phyloP scores from a whole-genome alignment of 1,140 invertebrate species.

The Plutomurus gul region DNA sequence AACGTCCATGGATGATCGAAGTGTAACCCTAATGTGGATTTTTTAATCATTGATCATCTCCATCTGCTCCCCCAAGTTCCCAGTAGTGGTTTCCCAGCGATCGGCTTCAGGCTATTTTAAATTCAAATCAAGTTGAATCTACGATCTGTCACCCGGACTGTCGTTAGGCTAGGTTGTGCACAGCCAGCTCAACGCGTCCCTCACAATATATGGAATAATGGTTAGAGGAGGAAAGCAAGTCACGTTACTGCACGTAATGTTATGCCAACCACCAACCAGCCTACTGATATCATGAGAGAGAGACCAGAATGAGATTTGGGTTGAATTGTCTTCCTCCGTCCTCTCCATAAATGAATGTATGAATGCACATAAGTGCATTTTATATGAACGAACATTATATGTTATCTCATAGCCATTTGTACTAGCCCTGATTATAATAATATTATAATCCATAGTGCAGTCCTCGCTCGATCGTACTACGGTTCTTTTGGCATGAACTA shows the following conservation, averaged over 20 bases:
- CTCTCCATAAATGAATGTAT: not conserved
- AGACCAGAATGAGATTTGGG: not conserved
- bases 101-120: constrained; percentile 35
- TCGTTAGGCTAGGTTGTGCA: constrained; percentile 21
- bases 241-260: not conserved
- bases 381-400: too few species aligned
- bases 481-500: constrained; percentile 4
- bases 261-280: too few species aligned
- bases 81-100: not conserved
- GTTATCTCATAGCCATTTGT: constrained; percentile 24
- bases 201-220: not conserved
- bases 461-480: not conserved
- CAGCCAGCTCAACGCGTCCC: not conserved
- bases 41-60: constrained; percentile 41
- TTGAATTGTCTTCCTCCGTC: not conserved
- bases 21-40: constrained; percentile 28
- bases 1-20: not conserved
- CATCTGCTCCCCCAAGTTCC: constrained; percentile 26
- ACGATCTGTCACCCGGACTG: constrained; percentile 28
- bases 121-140: constrained; percentile 40
- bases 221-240: not conserved
- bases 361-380: too few species aligned
- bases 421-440: constrained; percentile 30
- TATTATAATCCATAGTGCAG: constrained; percentile 2
- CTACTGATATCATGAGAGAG: not conserved